Conservation (phyloP, 2,113 vertebrate species). For the Erinaceus europaeus region DNA sequence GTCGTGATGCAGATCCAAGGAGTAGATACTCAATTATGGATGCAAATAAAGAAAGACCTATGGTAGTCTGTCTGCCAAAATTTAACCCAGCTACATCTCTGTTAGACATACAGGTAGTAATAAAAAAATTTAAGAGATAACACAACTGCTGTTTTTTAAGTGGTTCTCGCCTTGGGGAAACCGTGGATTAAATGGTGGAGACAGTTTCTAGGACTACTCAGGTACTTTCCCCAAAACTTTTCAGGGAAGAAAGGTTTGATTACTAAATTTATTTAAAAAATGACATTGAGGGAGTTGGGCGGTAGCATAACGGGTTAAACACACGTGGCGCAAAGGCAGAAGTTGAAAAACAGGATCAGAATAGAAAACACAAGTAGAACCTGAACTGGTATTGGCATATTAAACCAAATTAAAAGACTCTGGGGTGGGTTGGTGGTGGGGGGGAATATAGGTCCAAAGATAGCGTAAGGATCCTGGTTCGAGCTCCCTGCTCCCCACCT, state of each 20-base stretch:
- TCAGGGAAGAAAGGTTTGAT: background rate
- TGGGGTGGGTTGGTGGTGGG: too few relatives aligned
- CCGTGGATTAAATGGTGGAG: accelerated
- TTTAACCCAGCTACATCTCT: background rate
- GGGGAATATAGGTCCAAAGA: too few relatives aligned
- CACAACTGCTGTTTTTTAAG: background rate
- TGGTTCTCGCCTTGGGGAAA: background rate
- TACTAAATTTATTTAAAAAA: background rate
- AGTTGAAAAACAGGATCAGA: too few relatives aligned
- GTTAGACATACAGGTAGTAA: background rate
- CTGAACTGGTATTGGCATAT: too few relatives aligned
- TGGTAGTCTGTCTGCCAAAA: background rate
- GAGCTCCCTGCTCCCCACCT: too few relatives aligned
- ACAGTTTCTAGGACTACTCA: background rate
- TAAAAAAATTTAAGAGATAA: background rate
- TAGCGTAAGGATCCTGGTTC: too few relatives aligned
- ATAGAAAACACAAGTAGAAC: too few relatives aligned
- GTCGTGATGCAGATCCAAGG: background rate
- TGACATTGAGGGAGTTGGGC: too few relatives aligned
- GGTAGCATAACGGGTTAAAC: too few relatives aligned
- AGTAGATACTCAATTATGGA: background rate
- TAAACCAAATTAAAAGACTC: too few relatives aligned
- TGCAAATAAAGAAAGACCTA: background rate
- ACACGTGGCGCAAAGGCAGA: too few relatives aligned
- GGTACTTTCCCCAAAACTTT: background rate